Evolutionary conservation across 2,888 invertebrate species (phyloP).

Genomic region (Sicus ferrugineus): DNA sequence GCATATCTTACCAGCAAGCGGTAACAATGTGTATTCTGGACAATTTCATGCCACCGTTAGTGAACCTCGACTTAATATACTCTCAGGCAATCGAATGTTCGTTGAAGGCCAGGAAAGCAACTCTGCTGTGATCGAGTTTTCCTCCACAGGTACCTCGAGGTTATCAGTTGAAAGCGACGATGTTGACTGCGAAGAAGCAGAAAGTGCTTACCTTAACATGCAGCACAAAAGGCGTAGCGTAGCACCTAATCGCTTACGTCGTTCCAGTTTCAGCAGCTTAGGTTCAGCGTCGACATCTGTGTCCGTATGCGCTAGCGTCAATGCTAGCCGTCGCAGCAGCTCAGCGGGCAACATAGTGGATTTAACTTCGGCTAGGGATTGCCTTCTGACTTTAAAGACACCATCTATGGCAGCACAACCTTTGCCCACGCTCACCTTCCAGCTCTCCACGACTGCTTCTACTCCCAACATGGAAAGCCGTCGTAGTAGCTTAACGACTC

Average conservation of each 20-base stretch:
- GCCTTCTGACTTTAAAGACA: no score
- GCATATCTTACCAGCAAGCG: not conserved
- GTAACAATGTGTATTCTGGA: not conserved
- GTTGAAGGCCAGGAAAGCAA: not conserved
- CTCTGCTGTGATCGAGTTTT: not conserved
- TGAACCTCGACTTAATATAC: no score
- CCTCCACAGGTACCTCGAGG: no score
- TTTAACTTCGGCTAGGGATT: constrained; percentile 13
- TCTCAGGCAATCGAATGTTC: no score
- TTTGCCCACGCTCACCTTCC: constrained; percentile 49
- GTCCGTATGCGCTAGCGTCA: constrained; percentile 41
- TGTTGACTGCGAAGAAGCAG: constrained; percentile 43
- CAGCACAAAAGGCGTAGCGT: constrained; percentile 48
- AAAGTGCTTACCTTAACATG: constrained; percentile 3
- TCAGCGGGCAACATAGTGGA: no score
- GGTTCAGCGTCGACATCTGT: constrained; percentile 49
- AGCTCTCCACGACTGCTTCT: constrained; percentile 57
- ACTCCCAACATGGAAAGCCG: constrained; percentile 53
- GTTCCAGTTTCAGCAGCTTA: constrained; percentile 53
- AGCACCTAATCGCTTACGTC: constrained; percentile 55
- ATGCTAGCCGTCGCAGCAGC: not conserved
- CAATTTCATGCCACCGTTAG: not conserved
- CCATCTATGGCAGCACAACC: constrained; percentile 33
- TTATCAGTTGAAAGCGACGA: constrained; percentile 32
- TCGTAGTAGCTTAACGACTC: constrained; percentile 50